These are phyloP conservation scores for Nasonia giraulti DNA, from an alignment of 1,140 invertebrate genomes.

Conservation along the genomic window DNA sequence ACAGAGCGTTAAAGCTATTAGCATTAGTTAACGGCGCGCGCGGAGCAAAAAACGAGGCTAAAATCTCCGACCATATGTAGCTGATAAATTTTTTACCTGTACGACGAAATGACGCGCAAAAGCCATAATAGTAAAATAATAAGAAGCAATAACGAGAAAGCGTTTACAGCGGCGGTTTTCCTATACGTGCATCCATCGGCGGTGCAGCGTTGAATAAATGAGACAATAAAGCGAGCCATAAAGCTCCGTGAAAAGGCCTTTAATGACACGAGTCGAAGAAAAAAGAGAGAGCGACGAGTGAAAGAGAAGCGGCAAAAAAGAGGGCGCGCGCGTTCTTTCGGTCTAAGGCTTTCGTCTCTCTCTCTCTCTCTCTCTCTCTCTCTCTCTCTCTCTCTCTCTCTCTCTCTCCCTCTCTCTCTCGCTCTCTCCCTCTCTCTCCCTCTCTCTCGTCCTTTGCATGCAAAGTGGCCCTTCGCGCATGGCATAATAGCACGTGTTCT, in stretches of 20 bases:
- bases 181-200: neutral
- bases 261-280: slow-evolving; percentile 14
- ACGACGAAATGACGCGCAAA: neutral
- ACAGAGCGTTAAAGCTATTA: neutral
- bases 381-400: no score
- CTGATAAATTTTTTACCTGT: neutral
- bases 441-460: neutral
- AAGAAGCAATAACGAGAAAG: slow-evolving; percentile 35
- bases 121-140: slow-evolving; percentile 9
- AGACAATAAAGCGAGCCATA: slow-evolving; percentile 33
- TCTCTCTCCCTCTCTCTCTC: neutral
- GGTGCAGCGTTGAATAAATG: slow-evolving; percentile 11
- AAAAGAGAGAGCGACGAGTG: neutral
- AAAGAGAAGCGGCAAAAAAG: neutral
- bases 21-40: neutral
- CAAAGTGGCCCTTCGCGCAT: slow-evolving; percentile 12
- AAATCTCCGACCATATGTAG: no score
- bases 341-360: neutral
- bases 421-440: no score
- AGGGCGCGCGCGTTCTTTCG: neutral
- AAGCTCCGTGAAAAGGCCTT: slow-evolving; percentile 17
- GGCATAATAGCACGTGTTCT: neutral
- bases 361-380: no score
- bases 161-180: neutral
- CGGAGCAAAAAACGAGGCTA: neutral